Evolutionary conservation across 2,113 vertebrate genomes (phyloP).

Genomic region (Zosterops hypoxanthus): DNA sequence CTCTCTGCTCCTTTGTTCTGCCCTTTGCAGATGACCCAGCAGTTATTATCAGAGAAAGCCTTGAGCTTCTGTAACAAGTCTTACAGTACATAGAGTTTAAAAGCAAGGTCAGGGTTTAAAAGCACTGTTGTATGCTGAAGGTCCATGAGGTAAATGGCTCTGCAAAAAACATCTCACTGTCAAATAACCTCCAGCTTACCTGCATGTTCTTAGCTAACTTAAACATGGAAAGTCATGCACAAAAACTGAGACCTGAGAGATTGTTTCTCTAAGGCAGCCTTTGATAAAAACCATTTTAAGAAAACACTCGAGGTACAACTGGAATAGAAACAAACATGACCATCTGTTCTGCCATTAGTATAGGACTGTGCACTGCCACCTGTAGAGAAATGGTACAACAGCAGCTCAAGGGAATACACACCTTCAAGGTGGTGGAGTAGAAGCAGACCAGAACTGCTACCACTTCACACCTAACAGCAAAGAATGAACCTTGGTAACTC

Average conservation of each 20-base stretch:
- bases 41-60: not conserved
- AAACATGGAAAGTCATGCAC: not conserved
- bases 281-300: not conserved
- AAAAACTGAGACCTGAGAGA: not conserved
- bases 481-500: not conserved
- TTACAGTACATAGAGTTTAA: not conserved
- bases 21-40: not conserved
- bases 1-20: not conserved
- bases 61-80: not conserved
- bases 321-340: not conserved
- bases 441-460: not conserved
- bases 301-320: not conserved
- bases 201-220: not conserved
- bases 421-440: not conserved
- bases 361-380: not conserved
- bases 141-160: not conserved
- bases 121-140: not conserved
- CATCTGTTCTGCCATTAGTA: not conserved
- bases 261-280: not conserved
- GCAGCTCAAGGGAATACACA: not conserved
- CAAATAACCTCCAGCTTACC: not conserved
- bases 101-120: not conserved
- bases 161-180: not conserved
- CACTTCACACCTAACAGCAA: not conserved
- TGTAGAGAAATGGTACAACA: not conserved